Evolutionary conservation across 2,113 vertebrate species (phyloP).

Genomic region (Leucosticte australis): DNA sequence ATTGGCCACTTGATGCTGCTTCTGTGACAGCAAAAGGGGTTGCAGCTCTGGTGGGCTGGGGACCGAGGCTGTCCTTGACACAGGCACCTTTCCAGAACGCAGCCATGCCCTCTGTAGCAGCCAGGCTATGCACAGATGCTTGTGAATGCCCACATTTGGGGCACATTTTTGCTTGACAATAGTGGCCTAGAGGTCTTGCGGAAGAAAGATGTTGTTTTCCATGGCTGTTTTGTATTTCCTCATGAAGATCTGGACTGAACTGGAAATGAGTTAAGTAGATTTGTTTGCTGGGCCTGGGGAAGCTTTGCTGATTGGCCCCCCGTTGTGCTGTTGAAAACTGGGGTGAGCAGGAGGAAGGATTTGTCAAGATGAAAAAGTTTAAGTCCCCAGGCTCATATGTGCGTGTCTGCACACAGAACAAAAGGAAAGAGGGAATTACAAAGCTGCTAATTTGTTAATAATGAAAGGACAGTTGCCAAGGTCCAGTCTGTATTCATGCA

Average conservation of each 20-base stretch:
- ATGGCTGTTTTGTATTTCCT: slow-evolving; percentile 39
- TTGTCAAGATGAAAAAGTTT: neutral
- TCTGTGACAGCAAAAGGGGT: fast-evolving
- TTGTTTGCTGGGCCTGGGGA: neutral
- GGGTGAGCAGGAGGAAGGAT: neutral
- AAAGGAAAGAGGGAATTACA: neutral
- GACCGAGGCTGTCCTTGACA: neutral
- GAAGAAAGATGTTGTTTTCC: slow-evolving; percentile 2
- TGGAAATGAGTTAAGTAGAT: neutral
- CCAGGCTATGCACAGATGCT: neutral
- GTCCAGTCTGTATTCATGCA: neutral
- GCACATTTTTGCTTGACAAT: neutral
- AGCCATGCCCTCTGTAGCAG: neutral
- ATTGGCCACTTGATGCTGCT: fast-evolving
- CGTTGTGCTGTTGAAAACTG: neutral
- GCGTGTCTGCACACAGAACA: neutral
- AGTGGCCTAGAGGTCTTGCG: neutral
- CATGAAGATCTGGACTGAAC: neutral
- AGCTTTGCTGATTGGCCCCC: neutral
- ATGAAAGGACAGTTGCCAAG: neutral
- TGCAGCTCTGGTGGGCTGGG: neutral
- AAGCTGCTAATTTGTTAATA: slow-evolving; percentile 24
- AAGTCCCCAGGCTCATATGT: neutral
- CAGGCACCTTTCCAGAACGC: neutral
- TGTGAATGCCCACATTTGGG: neutral